Conservation (phyloP, 2,797 vertebrate genomes). For the Sebastes hubbsi region DNA sequence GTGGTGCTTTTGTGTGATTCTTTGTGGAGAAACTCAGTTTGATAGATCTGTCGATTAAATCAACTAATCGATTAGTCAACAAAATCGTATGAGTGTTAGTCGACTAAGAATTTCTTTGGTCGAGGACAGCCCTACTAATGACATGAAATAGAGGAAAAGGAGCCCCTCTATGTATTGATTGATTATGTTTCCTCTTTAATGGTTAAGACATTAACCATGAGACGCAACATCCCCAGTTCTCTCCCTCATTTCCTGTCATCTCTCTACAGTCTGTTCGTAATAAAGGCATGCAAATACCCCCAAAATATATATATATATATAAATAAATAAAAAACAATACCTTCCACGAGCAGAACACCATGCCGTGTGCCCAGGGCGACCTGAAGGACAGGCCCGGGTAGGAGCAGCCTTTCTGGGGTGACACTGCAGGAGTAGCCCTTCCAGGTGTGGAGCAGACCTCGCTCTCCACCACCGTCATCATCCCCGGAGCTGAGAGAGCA, state of each 20-base stretch:
- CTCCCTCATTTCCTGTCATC: background rate
- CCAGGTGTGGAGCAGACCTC: slow-evolving; percentile 92
- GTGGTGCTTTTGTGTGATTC: no score
- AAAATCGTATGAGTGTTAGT: no score
- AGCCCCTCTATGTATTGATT: no score
- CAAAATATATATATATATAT: no score
- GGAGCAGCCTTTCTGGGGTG: slow-evolving; percentile 87
- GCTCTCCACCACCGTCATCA: slow-evolving; percentile 85
- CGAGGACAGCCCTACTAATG: no score
- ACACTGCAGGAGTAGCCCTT: slow-evolving; percentile 88
- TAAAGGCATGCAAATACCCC: background rate
- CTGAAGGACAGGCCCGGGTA: slow-evolving; percentile 89
- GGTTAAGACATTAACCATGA: no score
- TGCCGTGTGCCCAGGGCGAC: slow-evolving; percentile 90
- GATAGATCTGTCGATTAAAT: no score
- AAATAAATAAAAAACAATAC: slow-evolving; percentile 64
- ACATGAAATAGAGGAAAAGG: no score
- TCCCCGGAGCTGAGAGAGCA: slow-evolving; percentile 1
- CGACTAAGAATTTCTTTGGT: no score
- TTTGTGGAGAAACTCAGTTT: no score
- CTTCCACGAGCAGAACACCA: slow-evolving; percentile 91
- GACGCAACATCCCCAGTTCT: no score
- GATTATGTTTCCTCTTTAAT: background rate
- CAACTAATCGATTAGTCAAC: background rate
- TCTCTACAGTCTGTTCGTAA: background rate